A percentile compares a stretch with the other conserved stretches of the same genome.
phyloP scores from a whole-genome alignment of 2,113 vertebrate genomes.

The Theristicus caerulescens region DNA sequence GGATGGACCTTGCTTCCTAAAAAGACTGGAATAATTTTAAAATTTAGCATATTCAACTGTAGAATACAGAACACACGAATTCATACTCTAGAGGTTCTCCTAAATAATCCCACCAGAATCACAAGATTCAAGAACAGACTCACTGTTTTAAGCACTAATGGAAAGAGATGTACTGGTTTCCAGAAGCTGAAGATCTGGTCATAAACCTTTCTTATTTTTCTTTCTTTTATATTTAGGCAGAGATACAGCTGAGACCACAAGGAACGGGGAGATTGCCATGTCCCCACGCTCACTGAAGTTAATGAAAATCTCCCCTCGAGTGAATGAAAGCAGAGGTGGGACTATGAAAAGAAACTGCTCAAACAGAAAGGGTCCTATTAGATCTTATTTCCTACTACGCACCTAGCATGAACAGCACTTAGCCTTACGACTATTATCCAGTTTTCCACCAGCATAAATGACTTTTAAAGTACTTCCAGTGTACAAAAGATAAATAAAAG shows the following conservation, averaged over 20 bases:
- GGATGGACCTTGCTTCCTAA: background rate
- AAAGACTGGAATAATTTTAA: background rate
- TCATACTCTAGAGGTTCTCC: background rate
- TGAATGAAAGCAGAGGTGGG: background rate
- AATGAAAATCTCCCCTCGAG: background rate
- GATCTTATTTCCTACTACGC: background rate
- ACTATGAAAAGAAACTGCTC: background rate
- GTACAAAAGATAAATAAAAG: constrained; percentile 21
- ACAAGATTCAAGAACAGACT: background rate
- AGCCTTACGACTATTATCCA: background rate
- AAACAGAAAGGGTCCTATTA: background rate
- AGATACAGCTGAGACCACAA: background rate
- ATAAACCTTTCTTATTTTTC: background rate
- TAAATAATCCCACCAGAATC: background rate
- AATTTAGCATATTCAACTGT: background rate
- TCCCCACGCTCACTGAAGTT: background rate
- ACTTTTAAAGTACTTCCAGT: background rate
- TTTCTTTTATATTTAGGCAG: background rate
- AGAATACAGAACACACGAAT: background rate
- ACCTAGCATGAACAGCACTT: background rate
- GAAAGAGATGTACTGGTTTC: background rate
- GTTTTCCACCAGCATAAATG: background rate
- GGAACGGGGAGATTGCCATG: background rate
- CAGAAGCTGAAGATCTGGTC: background rate
- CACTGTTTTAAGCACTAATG: background rate